phyloP scores from a whole-genome alignment of 2,797 vertebrate genomes.

The Cetoscarus ocellatus region DNA sequence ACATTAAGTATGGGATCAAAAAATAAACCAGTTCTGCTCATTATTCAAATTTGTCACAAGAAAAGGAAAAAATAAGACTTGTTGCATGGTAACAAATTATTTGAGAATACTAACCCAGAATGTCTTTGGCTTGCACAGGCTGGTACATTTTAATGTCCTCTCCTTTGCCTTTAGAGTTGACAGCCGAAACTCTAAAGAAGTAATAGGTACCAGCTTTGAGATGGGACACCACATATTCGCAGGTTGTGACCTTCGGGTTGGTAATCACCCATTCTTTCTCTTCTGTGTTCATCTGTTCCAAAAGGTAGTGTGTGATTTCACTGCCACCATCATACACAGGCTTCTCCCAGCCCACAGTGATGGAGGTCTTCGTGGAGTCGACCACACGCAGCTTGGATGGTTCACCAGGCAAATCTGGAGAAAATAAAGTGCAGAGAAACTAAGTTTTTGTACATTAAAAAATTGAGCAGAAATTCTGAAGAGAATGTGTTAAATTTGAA shows the following conservation, averaged over 20 bases:
- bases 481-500: background rate
- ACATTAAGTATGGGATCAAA: too few species aligned
- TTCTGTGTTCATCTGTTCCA: constrained; percentile 91
- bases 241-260: constrained; percentile 93
- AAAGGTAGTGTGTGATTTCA: constrained; percentile 89
- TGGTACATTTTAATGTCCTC: constrained; percentile 94
- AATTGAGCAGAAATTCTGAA: background rate
- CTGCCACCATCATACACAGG: constrained; percentile 97
- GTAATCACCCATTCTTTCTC: constrained; percentile 93
- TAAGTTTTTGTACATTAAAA: background rate
- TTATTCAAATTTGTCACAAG: too few species aligned
- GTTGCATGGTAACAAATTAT: background rate
- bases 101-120: constrained; percentile 89
- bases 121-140: constrained; percentile 95
- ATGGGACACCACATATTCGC: constrained; percentile 94
- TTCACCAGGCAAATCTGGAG: constrained; percentile 93
- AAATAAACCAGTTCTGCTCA: too few species aligned
- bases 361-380: constrained; percentile 96
- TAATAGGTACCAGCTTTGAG: constrained; percentile 94
- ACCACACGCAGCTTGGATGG: constrained; percentile 93
- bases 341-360: constrained; percentile 95
- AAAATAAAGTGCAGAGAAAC: constrained; percentile 24
- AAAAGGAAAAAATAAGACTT: background rate
- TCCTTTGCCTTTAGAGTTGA: constrained; percentile 93
- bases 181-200: constrained; percentile 93